These are phyloP conservation scores for Leptinotarsa rubiginosa DNA, from an alignment of 2,888 invertebrate genomes.

Conservation along the genomic window DNA sequence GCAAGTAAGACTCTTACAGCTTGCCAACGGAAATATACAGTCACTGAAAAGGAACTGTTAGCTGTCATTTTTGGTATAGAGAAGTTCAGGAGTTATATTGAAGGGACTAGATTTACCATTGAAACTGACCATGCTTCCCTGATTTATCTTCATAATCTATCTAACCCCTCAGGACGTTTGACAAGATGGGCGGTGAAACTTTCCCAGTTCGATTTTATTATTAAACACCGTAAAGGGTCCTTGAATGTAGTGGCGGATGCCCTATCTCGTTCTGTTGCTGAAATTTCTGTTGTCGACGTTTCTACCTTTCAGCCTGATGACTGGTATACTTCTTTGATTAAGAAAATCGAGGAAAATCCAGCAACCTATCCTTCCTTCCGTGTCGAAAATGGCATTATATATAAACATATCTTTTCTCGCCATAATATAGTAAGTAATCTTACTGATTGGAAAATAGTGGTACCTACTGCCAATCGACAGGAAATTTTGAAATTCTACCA, in stretches of 20 bases:
- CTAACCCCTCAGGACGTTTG: slow-evolving; percentile 52
- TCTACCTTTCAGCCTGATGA: slow-evolving; percentile 33
- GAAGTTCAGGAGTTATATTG: slow-evolving; percentile 50
- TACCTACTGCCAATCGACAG: slow-evolving; percentile 35
- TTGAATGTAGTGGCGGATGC: slow-evolving; percentile 52
- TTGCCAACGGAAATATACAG: slow-evolving; percentile 42
- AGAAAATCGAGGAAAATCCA: slow-evolving; percentile 31
- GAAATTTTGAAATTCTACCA: slow-evolving; percentile 36
- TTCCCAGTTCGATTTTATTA: slow-evolving; percentile 45
- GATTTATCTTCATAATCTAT: slow-evolving; percentile 50
- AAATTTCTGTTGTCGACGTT: slow-evolving; percentile 20
- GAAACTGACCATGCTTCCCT: slow-evolving; percentile 52
- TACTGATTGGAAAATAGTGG: slow-evolving; percentile 47
- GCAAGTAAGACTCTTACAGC: slow-evolving; percentile 37
- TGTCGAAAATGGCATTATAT: slow-evolving; percentile 37
- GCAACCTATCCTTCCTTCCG: slow-evolving; percentile 38
- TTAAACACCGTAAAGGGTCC: slow-evolving; percentile 50
- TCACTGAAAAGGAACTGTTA: slow-evolving; percentile 46
- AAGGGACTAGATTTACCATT: slow-evolving; percentile 46
- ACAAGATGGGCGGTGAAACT: slow-evolving; percentile 49
- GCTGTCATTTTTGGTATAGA: slow-evolving; percentile 46
- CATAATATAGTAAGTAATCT: slow-evolving; percentile 22
- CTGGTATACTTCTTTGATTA: slow-evolving; percentile 42
- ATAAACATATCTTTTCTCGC: slow-evolving; percentile 35
- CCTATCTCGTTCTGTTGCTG: slow-evolving; percentile 14